phyloP scores from a whole-genome alignment of 2,888 invertebrate species.

The Oligia strigilis region DNA sequence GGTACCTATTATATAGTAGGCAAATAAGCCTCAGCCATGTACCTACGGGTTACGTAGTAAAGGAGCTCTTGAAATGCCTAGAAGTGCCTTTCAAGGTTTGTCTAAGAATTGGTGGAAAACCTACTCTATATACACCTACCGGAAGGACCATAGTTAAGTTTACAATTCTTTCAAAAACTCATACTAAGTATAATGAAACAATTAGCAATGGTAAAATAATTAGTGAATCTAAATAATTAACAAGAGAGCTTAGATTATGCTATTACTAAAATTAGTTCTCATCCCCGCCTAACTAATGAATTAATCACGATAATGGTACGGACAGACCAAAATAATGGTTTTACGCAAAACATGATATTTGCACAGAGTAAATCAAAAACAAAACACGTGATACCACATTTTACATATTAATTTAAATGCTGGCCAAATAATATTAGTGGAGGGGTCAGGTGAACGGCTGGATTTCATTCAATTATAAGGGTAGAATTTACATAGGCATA shows the following conservation, averaged over 20 bases:
- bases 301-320: slow-evolving; percentile 21
- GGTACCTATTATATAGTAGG: background rate
- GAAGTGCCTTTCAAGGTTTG: background rate
- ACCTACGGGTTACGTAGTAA: too few relatives aligned
- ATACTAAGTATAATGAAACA: background rate
- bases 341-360: slow-evolving; percentile 28
- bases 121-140: too few relatives aligned
- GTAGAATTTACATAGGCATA: slow-evolving; percentile 51
- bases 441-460: slow-evolving; percentile 47
- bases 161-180: background rate
- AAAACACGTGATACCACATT: slow-evolving; percentile 40
- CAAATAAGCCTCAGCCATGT: too few relatives aligned
- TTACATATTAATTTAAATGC: slow-evolving; percentile 51
- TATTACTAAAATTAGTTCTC: slow-evolving; percentile 24
- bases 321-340: slow-evolving; percentile 28
- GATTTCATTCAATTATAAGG: slow-evolving; percentile 60
- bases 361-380: slow-evolving; percentile 46
- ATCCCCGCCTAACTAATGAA: slow-evolving; percentile 3
- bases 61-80: background rate
- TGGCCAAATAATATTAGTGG: slow-evolving; percentile 58
- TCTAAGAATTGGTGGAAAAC: background rate
- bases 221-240: slow-evolving; percentile 21
- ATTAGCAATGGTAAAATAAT: background rate
- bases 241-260: slow-evolving; percentile 16
- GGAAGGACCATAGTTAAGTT: background rate